Evolutionary conservation across 2,888 invertebrate genomes (phyloP).

Genomic region (Parelbella ahira): DNA sequence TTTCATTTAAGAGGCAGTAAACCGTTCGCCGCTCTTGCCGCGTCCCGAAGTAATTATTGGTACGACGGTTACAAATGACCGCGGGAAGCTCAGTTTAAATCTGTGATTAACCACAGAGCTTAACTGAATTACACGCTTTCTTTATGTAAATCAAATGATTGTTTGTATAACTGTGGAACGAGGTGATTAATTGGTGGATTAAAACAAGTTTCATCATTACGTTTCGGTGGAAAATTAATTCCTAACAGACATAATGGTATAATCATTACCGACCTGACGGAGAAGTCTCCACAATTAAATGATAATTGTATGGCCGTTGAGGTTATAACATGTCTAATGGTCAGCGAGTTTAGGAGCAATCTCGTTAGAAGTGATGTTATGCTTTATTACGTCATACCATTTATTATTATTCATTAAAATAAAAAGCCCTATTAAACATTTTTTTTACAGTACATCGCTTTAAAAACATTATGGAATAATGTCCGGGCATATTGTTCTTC

Average conservation of each 20-base stretch:
- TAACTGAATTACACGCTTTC: slow-evolving; percentile 72
- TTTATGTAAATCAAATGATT: slow-evolving; percentile 70
- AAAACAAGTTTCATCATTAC: slow-evolving; percentile 37
- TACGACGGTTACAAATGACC: slow-evolving; percentile 71
- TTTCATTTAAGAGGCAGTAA: slow-evolving; percentile 64
- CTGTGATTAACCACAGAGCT: slow-evolving; percentile 64
- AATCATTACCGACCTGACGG: slow-evolving; percentile 32
- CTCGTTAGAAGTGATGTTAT: too few species aligned
- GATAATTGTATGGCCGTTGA: too few species aligned
- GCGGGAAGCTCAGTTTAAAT: slow-evolving; percentile 57
- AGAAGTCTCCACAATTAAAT: too few species aligned
- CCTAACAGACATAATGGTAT: slow-evolving; percentile 46
- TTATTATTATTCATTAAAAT: too few species aligned
- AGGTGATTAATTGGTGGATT: slow-evolving; percentile 50
- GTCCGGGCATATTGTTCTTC: too few species aligned
- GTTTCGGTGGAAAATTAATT: slow-evolving; percentile 25
- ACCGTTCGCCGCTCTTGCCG: slow-evolving; percentile 53
- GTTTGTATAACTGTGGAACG: slow-evolving; percentile 48
- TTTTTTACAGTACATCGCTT: too few species aligned
- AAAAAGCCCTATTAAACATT: too few species aligned
- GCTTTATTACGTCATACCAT: too few species aligned
- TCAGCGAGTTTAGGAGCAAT: neutral
- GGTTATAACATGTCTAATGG: too few species aligned
- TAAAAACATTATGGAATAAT: too few species aligned
- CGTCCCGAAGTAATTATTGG: slow-evolving; percentile 64